These are phyloP conservation scores for Eira barbara DNA, from an alignment of 2,113 vertebrate genomes.

Conservation along the genomic window DNA sequence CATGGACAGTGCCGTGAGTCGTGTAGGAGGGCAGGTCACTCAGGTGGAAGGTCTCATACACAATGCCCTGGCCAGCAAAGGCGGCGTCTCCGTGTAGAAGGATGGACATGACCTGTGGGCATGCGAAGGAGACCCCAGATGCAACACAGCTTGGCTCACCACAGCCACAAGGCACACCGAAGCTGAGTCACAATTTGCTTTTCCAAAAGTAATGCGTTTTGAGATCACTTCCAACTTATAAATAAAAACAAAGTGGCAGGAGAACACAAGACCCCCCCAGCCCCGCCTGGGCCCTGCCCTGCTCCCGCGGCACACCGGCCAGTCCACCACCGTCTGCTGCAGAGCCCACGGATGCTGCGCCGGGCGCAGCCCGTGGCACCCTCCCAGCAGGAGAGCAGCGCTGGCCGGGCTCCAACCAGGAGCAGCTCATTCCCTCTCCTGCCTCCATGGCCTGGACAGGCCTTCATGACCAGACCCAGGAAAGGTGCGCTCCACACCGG, in stretches of 20 bases:
- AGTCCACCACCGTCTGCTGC: neutral
- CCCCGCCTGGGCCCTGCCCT: neutral
- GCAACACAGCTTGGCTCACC: rapidly evolving
- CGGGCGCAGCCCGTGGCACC: neutral
- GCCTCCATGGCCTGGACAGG: rapidly evolving
- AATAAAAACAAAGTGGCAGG: neutral
- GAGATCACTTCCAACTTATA: neutral
- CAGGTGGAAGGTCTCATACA: conserved; percentile 97
- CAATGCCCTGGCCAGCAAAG: conserved; percentile 95
- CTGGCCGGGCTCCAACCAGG: neutral
- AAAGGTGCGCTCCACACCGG: rapidly evolving
- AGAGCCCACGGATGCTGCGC: rapidly evolving
- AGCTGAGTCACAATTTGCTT: neutral
- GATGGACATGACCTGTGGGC: conserved; percentile 93
- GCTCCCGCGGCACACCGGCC: rapidly evolving
- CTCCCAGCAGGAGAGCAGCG: neutral
- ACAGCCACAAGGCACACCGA: neutral
- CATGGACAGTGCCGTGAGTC: conserved; percentile 94
- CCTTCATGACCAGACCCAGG: neutral
- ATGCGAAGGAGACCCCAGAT: neutral
- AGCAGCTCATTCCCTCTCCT: neutral
- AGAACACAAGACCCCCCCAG: neutral
- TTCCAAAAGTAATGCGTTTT: neutral
- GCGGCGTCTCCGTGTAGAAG: conserved; percentile 95
- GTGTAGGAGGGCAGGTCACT: conserved; percentile 96